Conservation (phyloP, 1,140 invertebrate species). For the Drosophila truncata region DNA sequence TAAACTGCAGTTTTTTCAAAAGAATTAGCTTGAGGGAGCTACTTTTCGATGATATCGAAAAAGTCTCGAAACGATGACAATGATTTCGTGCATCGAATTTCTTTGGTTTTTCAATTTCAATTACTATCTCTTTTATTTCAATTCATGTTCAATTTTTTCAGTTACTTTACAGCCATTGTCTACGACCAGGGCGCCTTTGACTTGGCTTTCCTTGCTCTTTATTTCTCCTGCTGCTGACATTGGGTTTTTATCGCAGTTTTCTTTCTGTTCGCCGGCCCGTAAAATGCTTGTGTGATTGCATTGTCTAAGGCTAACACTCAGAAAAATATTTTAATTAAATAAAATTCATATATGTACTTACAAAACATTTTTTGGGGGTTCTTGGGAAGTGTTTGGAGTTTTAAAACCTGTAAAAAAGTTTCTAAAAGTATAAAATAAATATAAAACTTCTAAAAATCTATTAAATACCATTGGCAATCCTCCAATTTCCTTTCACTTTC, state of each 20-base stretch:
- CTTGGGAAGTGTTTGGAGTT: neutral
- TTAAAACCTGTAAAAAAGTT: neutral
- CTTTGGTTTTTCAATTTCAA: slow-evolving; percentile 55
- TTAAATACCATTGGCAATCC: neutral
- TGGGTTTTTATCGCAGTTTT: slow-evolving; percentile 48
- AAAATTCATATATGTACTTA: too few species aligned
- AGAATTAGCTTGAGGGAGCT: neutral
- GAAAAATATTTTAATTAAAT: neutral
- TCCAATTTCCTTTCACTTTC: neutral
- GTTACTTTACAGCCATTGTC: slow-evolving; percentile 70
- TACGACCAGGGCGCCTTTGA: slow-evolving; percentile 33
- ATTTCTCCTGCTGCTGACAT: slow-evolving; percentile 37
- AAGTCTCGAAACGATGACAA: slow-evolving; percentile 5
- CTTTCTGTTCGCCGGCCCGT: slow-evolving; percentile 29
- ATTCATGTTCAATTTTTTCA: slow-evolving; percentile 64
- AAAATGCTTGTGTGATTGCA: slow-evolving; percentile 65
- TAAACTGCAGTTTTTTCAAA: neutral
- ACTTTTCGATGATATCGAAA: slow-evolving; percentile 7
- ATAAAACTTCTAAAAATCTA: neutral
- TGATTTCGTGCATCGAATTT: slow-evolving; percentile 31
- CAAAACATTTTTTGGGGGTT: neutral
- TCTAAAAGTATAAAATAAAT: too few species aligned
- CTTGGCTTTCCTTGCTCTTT: neutral
- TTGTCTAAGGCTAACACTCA: slow-evolving; percentile 35
- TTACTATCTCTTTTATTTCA: slow-evolving; percentile 64